These are phyloP conservation scores for Blastobasis adustella DNA, from an alignment of 2,888 invertebrate genomes.

Conservation along the genomic window DNA sequence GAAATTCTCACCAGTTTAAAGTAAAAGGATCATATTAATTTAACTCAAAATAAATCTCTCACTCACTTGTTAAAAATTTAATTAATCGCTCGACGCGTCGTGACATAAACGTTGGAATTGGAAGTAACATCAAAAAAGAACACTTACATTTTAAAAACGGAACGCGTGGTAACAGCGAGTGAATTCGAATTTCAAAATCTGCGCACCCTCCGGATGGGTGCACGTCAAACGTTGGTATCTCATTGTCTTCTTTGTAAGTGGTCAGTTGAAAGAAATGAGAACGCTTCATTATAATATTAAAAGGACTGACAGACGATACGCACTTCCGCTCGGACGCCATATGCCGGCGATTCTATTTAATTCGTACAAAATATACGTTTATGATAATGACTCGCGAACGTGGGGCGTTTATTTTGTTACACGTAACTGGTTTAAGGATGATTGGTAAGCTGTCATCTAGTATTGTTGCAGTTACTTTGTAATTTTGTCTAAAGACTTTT, in stretches of 20 bases:
- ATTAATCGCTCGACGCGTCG: conserved; percentile 5
- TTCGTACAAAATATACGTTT: conserved; percentile 24
- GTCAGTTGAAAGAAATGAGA: conserved; percentile 66
- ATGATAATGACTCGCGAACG: conserved; percentile 31
- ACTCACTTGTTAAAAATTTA: conserved; percentile 14
- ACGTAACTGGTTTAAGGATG: conserved; percentile 13
- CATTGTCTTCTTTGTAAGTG: conserved; percentile 67
- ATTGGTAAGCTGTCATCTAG: background rate
- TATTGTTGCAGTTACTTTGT: no score
- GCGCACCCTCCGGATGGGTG: conserved; percentile 53
- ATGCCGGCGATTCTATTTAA: conserved; percentile 52
- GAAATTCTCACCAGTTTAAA: no score
- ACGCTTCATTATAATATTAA: conserved; percentile 66
- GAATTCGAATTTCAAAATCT: conserved; percentile 28
- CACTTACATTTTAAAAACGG: conserved; percentile 12
- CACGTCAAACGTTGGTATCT: conserved; percentile 48
- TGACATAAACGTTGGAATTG: conserved; percentile 6
- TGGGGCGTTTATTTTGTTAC: conserved; percentile 14
- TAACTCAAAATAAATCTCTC: no score
- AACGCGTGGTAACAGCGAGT: conserved; percentile 17
- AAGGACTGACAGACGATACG: conserved; percentile 67
- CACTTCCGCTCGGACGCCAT: conserved; percentile 66
- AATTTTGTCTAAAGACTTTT: no score
- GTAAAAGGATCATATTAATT: no score
- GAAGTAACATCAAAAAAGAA: conserved; percentile 1